Evolutionary conservation across 2,888 invertebrate species (phyloP).

Genomic region (Tenthredo distinguenda): DNA sequence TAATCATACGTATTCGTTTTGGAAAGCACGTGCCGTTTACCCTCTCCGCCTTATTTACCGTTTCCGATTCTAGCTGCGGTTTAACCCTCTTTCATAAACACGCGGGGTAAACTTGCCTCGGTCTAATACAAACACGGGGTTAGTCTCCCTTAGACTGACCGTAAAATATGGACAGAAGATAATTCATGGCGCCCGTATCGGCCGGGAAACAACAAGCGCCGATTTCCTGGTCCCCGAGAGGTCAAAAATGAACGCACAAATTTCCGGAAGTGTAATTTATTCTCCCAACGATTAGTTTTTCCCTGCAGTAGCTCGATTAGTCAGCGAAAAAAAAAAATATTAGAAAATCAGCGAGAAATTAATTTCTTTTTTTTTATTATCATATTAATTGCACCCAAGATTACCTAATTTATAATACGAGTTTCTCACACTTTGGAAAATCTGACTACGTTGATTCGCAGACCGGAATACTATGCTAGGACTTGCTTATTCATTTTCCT

Average conservation of each 20-base stretch:
- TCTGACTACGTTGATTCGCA: background rate
- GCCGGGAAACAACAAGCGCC: background rate
- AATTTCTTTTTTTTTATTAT: background rate
- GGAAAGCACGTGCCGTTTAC: constrained; percentile 1
- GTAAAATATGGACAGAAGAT: background rate
- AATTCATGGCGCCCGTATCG: background rate
- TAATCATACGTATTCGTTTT: background rate
- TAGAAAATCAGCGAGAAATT: background rate
- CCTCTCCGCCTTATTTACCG: background rate
- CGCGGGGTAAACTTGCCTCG: background rate
- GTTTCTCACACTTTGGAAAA: too few relatives aligned
- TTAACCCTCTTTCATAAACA: constrained; percentile 4
- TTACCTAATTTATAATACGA: too few relatives aligned
- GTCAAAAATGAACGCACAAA: background rate
- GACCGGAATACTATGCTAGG: background rate
- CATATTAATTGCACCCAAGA: background rate
- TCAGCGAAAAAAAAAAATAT: background rate
- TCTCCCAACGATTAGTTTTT: background rate
- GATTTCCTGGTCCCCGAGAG: background rate
- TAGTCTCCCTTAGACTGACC: background rate
- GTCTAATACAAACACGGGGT: background rate
- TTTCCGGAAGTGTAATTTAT: background rate
- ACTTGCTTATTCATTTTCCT: background rate
- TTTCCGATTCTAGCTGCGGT: background rate
- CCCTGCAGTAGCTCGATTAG: background rate